Evolutionary conservation across 2,113 vertebrate species (phyloP).

Genomic region (Indicator maculatus): DNA sequence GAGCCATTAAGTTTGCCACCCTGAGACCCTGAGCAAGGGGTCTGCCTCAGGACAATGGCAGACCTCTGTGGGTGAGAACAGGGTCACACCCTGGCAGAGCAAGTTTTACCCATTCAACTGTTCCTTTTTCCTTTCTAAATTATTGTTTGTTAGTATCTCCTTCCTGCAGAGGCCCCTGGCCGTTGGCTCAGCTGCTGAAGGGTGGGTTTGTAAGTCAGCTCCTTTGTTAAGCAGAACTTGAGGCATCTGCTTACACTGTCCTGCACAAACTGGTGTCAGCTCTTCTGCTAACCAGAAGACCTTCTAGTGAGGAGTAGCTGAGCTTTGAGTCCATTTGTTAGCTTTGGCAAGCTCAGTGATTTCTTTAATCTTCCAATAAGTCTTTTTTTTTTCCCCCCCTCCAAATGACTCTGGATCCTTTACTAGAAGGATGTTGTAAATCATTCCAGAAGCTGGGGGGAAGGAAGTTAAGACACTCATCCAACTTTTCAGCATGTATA

Average conservation of each 20-base stretch:
- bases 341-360: background rate
- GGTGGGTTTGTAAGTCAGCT: background rate
- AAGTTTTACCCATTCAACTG: background rate
- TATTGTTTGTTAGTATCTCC: background rate
- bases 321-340: slow-evolving; percentile 2
- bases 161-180: slow-evolving; percentile 21
- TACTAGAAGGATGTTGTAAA: slow-evolving; percentile 38
- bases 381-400: background rate
- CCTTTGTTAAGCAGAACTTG: background rate
- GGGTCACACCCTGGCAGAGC: background rate
- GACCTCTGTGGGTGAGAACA: background rate
- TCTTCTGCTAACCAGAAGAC: background rate
- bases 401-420: slow-evolving; percentile 16
- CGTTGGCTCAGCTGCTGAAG: background rate
- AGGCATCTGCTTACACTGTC: background rate
- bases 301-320: background rate
- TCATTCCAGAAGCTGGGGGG: background rate
- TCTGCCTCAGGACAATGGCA: background rate
- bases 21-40: background rate
- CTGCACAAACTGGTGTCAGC: background rate
- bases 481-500: background rate
- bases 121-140: slow-evolving; percentile 16
- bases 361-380: slow-evolving; percentile 52
- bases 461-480: slow-evolving; percentile 38
- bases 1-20: background rate